phyloP scores from a whole-genome alignment of 2,113 vertebrate species.

The Hypomesus transpacificus region DNA sequence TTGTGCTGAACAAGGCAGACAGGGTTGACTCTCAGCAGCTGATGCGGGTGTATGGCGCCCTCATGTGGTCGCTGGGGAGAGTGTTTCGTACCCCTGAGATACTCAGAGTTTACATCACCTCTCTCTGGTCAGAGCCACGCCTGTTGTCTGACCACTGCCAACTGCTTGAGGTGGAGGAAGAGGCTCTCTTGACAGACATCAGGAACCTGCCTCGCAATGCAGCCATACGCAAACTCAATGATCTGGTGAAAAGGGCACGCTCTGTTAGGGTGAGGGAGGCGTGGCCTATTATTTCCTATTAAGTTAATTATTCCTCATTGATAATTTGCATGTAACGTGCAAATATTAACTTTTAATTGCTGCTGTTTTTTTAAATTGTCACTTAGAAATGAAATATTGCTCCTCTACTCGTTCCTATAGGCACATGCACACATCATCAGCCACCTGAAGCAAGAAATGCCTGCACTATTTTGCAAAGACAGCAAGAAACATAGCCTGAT shows the following conservation, averaged over 20 bases:
- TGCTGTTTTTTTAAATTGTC: neutral
- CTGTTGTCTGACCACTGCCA: conserved; percentile 7
- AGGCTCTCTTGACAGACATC: conserved; percentile 8
- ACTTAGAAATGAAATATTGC: neutral
- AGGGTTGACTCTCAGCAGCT: conserved; percentile 87
- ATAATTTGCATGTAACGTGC: too few relatives aligned
- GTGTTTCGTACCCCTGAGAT: conserved; percentile 74
- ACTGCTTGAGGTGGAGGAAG: conserved; percentile 9
- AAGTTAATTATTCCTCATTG: neutral
- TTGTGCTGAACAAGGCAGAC: conserved; percentile 91
- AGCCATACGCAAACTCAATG: conserved; percentile 14
- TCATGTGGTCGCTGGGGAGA: conserved; percentile 92
- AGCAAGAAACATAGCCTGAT: conserved; percentile 86
- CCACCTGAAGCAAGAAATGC: conserved; percentile 87
- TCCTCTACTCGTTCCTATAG: conserved; percentile 57
- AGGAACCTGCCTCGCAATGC: conserved; percentile 9
- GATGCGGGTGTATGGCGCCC: conserved; percentile 87
- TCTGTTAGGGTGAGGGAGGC: neutral
- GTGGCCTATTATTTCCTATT: neutral
- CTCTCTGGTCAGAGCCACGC: conserved; percentile 11
- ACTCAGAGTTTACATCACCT: conserved; percentile 5
- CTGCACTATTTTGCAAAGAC: conserved; percentile 81
- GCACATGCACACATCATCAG: conserved; percentile 86
- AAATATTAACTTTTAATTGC: neutral
- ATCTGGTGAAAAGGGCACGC: conserved; percentile 15